phyloP scores from a whole-genome alignment of 2,797 vertebrate species.

The Acipenser transmontanus region DNA sequence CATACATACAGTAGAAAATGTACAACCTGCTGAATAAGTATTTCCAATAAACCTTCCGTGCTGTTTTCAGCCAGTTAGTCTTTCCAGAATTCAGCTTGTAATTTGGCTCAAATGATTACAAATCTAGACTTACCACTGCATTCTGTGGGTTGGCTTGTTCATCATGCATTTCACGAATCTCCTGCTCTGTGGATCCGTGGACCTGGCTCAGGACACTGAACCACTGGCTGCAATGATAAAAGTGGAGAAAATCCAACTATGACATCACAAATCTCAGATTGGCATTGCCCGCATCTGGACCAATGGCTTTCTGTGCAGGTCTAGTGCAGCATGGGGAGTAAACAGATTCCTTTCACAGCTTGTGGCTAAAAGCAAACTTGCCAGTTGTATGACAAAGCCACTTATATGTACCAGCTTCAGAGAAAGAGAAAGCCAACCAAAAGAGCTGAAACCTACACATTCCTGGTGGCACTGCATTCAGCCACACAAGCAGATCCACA shows the following conservation, averaged over 20 bases:
- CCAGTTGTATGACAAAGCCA: neutral
- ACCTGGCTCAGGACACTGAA: constrained; percentile 96
- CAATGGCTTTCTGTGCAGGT: too few relatives aligned
- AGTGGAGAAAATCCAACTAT: constrained; percentile 18
- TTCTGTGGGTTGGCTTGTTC: constrained; percentile 97
- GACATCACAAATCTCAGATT: neutral
- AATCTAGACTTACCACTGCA: constrained; percentile 74
- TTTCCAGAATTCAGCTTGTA: too few relatives aligned
- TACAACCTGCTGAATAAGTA: neutral
- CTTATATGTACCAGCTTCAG: too few relatives aligned
- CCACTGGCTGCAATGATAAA: constrained; percentile 76
- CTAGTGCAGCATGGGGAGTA: neutral
- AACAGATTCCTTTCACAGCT: neutral
- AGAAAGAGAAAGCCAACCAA: neutral
- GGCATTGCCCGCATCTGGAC: too few relatives aligned
- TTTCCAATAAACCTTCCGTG: neutral
- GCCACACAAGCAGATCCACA: too few relatives aligned
- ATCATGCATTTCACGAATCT: constrained; percentile 94
- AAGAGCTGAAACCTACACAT: too few relatives aligned
- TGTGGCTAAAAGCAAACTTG: constrained; percentile 5
- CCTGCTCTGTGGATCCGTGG: constrained; percentile 87
- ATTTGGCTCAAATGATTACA: too few relatives aligned
- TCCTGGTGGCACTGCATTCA: too few relatives aligned
- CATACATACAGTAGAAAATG: too few relatives aligned
- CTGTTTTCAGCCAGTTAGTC: neutral